Evolutionary conservation across 2,113 vertebrate genomes (phyloP), one percentile per base, ranked within the genome.

Genomic region (Ellobius talpinus): DNA sequence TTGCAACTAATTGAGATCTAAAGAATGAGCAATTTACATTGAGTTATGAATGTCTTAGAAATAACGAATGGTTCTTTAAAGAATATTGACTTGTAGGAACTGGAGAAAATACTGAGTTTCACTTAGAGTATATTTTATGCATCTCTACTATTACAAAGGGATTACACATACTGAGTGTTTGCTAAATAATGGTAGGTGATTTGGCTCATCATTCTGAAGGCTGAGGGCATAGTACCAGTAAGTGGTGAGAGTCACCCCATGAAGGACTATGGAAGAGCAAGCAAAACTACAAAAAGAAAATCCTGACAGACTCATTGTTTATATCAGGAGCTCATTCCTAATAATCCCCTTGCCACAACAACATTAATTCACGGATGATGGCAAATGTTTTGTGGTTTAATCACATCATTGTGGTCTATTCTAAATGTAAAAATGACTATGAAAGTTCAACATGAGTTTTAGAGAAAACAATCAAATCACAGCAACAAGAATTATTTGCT

Each of bases 151-250:
- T 23, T n/a, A 1, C 16, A 86, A n/a, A 23, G 45, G 14, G 39
- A 77, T 58, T 23, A 2, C 1, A 65, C 26, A 29, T 4, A 21
- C 29, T 58, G 16, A 8, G 2, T n/a, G 33, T 4, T 68, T 58
- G 36, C 36, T 14, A 85, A 42, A 82, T 7, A 63, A 29, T 12
- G n/a, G 9, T 10, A 33, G 13, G 24, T 66, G 5, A 39, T 31
- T 13, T 81, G n/a, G 9, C 29, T 61, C 33, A 7, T 31, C 6
- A 1, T 23, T 86, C 61, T 61, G 31, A 74, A 90, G 10, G 0
- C 0, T 36, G 5, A 9, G 5, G 55, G 13, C 33, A 19, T 31
- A 31, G 21, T 0, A 12, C 21, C 1, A n/a, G 10, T 26, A n/a
- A 14, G 21, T 66, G 23, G 9, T 26, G 31, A 66, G 1, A 33